phyloP scores from a whole-genome alignment of 2,113 vertebrate species.

The Mixornis gularis region DNA sequence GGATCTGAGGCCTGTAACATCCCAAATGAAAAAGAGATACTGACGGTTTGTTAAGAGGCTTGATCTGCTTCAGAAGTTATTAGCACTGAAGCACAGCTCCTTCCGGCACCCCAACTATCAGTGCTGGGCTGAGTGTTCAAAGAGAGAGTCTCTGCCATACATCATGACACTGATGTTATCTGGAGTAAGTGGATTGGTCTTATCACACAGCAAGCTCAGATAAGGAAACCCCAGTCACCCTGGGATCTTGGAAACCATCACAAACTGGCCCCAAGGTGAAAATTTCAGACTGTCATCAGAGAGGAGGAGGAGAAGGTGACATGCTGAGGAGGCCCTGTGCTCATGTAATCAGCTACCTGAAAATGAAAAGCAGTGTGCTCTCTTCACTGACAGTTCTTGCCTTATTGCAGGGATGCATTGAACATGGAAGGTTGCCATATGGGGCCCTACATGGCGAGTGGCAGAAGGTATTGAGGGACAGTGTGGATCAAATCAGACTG shows the following conservation, averaged over 20 bases:
- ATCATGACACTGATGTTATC: background rate
- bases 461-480: background rate
- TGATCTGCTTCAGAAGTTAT: background rate
- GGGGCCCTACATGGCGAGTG: background rate
- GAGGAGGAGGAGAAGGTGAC: background rate
- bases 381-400: background rate
- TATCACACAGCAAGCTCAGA: rapidly evolving
- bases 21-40: background rate
- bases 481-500: background rate
- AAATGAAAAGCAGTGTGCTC: background rate
- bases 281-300: background rate
- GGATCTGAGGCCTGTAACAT: background rate
- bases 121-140: background rate
- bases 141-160: background rate
- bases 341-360: background rate
- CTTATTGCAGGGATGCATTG: background rate
- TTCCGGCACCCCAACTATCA: background rate
- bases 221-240: rapidly evolving
- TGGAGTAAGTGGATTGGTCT: background rate
- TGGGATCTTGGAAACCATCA: background rate
- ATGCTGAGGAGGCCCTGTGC: background rate
- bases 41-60: background rate
- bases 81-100: background rate
- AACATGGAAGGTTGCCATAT: background rate
- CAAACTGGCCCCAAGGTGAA: background rate